phyloP scores from a whole-genome alignment of 2,888 invertebrate genomes.

The Monochamus alternatus region DNA sequence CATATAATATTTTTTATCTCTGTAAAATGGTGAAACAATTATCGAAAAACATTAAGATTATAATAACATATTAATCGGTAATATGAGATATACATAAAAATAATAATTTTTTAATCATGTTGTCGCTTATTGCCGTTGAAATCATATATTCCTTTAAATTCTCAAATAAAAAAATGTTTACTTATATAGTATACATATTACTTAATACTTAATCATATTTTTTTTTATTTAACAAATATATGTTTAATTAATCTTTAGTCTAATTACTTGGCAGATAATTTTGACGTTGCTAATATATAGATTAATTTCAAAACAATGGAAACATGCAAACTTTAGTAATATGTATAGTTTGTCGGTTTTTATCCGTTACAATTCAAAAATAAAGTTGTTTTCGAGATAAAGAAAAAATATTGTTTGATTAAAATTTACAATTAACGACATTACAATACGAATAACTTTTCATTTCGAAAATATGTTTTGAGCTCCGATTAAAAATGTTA shows the following conservation, averaged over 20 bases:
- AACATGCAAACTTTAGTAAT: background rate
- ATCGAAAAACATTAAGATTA: constrained; percentile 5
- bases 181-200: no score
- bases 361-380: no score
- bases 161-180: background rate
- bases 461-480: no score
- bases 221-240: constrained; percentile 11
- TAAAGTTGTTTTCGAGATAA: no score
- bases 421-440: no score
- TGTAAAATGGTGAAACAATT: background rate
- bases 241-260: background rate
- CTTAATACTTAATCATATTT: background rate
- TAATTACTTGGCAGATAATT: background rate
- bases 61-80: background rate
- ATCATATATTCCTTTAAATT: background rate
- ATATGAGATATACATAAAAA: background rate
- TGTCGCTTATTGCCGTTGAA: background rate
- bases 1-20: background rate
- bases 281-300: background rate
- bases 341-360: no score
- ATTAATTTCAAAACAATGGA: background rate
- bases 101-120: background rate
- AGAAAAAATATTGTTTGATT: no score
- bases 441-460: no score
- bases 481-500: no score